Evolutionary conservation across 1,140 invertebrate genomes (phyloP), one percentile per base, ranked within the genome.

Genomic region (Pristionchus pacificus): DNA sequence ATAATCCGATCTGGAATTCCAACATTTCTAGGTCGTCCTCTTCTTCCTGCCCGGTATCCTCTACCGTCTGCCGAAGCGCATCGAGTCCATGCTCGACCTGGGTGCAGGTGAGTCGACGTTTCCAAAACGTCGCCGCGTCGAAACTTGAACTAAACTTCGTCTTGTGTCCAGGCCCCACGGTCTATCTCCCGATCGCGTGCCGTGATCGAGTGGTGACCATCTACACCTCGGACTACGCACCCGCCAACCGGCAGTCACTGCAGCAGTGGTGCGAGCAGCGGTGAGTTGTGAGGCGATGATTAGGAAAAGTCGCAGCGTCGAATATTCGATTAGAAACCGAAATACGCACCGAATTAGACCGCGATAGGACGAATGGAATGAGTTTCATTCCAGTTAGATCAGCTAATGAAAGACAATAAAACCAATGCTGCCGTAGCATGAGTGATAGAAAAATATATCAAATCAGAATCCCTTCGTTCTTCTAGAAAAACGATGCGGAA

Each of bases 11-110:
- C 14, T 30, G 3, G 38, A 49, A 49, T 19, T 49, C 38, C 38
- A 49, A 10, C 6, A 49, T 19, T 49, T 49, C 6, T 19, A 49
- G 62, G 73, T 83, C n/a, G 75, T 83, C 27, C 69, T 82, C n/a
- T 82, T 82, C 61, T 84, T 82, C 59, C 71, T 82, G 6, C 82
- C 80, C 1, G 80, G 80, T 38, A 83, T 82, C 24, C 66, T 84
- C 13, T 82, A 81, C 63, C 71, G 80, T 49, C 65, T 82, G 19
- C 81, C 80, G 13, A 31, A 77, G 63, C 72, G 70, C 32, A 70
- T 84, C 28, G 70, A 65, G 30, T 77, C 73, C 29, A 65, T 82
- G 24, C 70, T 82, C 3, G 80, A 82, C 62, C 65, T 82, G 29
- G 80, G 80, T 14, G 80, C 82, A 32, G 79, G 80, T 79, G n/a